Evolutionary conservation across 1,140 invertebrate genomes (phyloP).

Genomic region (Antheraea mylitta): DNA sequence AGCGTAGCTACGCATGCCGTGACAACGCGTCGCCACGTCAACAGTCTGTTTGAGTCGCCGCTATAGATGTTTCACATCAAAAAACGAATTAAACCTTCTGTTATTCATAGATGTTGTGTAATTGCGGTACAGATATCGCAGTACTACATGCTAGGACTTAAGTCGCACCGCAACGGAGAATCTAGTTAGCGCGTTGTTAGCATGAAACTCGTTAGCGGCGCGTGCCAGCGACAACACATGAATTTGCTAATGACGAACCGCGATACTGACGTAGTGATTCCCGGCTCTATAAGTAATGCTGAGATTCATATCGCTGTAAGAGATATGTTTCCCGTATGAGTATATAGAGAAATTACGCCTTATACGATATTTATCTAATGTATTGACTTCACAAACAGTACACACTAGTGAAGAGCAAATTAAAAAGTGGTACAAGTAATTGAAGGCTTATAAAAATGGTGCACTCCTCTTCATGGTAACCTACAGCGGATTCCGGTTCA

Average conservation of each 20-base stretch:
- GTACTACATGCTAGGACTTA: neutral
- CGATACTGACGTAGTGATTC: constrained; percentile 8
- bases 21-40: too few relatives aligned
- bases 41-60: too few relatives aligned
- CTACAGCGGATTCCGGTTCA: too few relatives aligned
- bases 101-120: neutral
- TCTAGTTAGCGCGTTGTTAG: constrained; percentile 73
- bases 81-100: neutral
- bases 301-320: neutral
- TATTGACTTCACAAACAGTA: too few relatives aligned
- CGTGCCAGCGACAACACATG: constrained; percentile 65
- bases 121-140: neutral
- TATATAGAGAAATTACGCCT: neutral
- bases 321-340: neutral
- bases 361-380: too few relatives aligned
- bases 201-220: constrained; percentile 68
- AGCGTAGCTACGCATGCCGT: too few relatives aligned
- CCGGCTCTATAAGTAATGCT: neutral
- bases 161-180: constrained; percentile 30
- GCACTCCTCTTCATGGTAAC: too few relatives aligned
- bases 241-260: constrained; percentile 70
- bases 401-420: too few relatives aligned
- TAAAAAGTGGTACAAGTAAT: too few relatives aligned
- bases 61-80: too few relatives aligned
- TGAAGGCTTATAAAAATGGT: too few relatives aligned